Percentiles rank a stretch among this genome's conserved stretches.
These are phyloP conservation scores for Ooceraea biroi DNA, from an alignment of 1,140 invertebrate genomes.

Conservation along the genomic window DNA sequence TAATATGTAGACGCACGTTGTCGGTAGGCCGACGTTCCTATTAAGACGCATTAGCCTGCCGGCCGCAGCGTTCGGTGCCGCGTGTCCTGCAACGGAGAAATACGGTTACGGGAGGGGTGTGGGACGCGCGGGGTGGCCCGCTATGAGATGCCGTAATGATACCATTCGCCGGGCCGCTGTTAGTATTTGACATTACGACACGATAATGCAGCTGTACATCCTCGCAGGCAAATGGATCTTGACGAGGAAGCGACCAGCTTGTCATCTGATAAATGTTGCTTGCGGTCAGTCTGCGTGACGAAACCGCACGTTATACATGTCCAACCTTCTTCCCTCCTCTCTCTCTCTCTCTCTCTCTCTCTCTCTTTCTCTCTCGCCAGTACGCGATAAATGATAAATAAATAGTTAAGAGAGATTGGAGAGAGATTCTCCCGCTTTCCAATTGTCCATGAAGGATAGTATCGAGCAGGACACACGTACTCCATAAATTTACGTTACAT, in stretches of 20 bases:
- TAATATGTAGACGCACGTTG: background rate
- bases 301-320: background rate
- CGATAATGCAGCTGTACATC: slow-evolving; percentile 54
- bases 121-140: slow-evolving; percentile 1
- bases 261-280: slow-evolving; percentile 54
- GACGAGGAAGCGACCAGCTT: slow-evolving; percentile 43
- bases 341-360: too few relatives aligned
- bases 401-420: background rate
- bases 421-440: background rate
- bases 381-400: slow-evolving; percentile 23
- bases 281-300: slow-evolving; percentile 10
- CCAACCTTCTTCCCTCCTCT: too few relatives aligned
- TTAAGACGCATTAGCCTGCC: slow-evolving; percentile 50
- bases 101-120: slow-evolving; percentile 42
- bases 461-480: background rate
- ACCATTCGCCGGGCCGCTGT: slow-evolving; percentile 49
- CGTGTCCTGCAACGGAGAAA: slow-evolving; percentile 42
- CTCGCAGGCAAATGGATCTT: slow-evolving; percentile 61
- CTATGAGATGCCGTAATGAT: slow-evolving; percentile 56
- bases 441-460: background rate
- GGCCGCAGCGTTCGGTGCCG: slow-evolving; percentile 14
- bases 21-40: slow-evolving; percentile 1
- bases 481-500: background rate
- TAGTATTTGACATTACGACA: slow-evolving; percentile 58
- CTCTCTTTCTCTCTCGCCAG: background rate